Conservation (phyloP, 2,888 invertebrate genomes). For the Chaetogeoica ovagalla region DNA sequence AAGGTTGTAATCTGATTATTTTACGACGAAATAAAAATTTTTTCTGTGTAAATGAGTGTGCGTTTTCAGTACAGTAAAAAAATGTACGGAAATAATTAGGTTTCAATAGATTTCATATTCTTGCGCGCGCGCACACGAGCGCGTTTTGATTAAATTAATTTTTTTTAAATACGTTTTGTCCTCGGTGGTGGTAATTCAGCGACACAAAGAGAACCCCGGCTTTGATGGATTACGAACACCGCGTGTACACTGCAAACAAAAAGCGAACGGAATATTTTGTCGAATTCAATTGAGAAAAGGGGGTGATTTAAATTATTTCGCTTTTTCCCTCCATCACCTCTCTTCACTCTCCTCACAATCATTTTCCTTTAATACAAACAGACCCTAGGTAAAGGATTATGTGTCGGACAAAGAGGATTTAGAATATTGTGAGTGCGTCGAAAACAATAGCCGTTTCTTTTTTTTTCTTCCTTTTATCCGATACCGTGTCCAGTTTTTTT, state of each 20-base stretch:
- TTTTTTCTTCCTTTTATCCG: background rate
- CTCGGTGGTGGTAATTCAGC: constrained; percentile 10
- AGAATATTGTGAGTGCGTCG: constrained; percentile 14
- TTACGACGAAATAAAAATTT: background rate
- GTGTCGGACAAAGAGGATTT: constrained; percentile 34
- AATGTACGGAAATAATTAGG: constrained; percentile 12
- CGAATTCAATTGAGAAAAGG: constrained; percentile 37
- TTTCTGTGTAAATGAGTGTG: background rate
- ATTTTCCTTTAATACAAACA: constrained; percentile 20
- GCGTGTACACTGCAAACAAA: constrained; percentile 29
- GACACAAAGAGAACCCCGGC: constrained; percentile 45
- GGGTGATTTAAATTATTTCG: constrained; percentile 43
- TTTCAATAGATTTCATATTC: constrained; percentile 6
- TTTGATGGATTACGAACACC: constrained; percentile 47
- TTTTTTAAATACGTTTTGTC: constrained; percentile 33
- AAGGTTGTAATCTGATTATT: background rate
- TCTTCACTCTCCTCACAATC: background rate
- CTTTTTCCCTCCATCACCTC: background rate
- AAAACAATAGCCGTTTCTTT: constrained; percentile 38
- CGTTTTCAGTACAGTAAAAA: constrained; percentile 1
- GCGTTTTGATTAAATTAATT: constrained; percentile 24
- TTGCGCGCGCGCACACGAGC: background rate
- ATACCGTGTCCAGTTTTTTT: background rate
- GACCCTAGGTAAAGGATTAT: constrained; percentile 41
- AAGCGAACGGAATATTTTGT: constrained; percentile 34